phyloP scores from a whole-genome alignment of 2,797 vertebrate genomes.

The Bradypus variegatus region DNA sequence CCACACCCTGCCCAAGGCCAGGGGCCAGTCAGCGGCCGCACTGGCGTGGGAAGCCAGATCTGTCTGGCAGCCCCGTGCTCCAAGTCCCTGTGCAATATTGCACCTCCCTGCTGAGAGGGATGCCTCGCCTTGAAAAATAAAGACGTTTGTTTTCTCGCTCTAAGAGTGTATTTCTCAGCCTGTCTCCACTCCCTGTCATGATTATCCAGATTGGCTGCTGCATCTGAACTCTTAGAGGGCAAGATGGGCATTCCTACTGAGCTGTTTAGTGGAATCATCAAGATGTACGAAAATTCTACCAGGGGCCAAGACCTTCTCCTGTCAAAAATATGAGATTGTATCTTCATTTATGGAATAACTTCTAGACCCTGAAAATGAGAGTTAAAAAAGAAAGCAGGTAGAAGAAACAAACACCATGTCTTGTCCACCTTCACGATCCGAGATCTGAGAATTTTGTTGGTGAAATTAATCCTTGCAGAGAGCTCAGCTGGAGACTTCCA shows the following conservation, averaged over 20 bases:
- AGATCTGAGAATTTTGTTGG: background rate
- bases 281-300: conserved; percentile 29
- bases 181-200: conserved; percentile 18
- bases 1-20: background rate
- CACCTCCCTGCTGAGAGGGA: background rate
- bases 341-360: conserved; percentile 38
- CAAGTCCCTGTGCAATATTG: background rate
- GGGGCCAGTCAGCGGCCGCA: background rate
- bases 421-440: background rate
- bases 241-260: background rate
- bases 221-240: background rate
- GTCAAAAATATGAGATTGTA: conserved; percentile 31
- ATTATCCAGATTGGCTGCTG: background rate
- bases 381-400: background rate
- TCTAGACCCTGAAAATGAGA: background rate
- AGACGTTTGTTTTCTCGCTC: background rate
- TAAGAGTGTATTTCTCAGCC: conserved; percentile 7
- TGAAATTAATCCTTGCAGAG: background rate
- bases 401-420: background rate
- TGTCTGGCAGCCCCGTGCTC: background rate
- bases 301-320: conserved; percentile 4
- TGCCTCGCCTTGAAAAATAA: conserved; percentile 17
- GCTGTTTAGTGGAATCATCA: conserved; percentile 35
- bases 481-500: background rate
- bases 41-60: background rate